A percentile compares a stretch with the other conserved stretches of the same genome.
These are phyloP conservation scores for silkworm (Bombyx mori) DNA, from an alignment of 1,140 invertebrate genomes.

Conservation along the genomic window DNA sequence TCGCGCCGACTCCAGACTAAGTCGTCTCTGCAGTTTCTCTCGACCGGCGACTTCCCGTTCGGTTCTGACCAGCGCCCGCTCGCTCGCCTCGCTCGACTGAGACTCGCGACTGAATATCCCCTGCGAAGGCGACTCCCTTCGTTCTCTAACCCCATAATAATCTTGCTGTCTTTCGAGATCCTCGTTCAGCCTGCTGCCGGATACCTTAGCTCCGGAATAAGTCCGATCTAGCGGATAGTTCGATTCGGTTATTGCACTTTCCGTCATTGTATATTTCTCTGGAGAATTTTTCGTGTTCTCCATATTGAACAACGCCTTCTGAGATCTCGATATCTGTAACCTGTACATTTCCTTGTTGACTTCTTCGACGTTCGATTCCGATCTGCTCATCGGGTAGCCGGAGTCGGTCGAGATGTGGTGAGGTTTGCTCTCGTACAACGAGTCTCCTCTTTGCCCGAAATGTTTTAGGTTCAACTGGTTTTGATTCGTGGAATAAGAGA, in stretches of 20 bases:
- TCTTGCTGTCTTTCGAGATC: constrained; percentile 61
- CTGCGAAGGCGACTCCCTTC: constrained; percentile 49
- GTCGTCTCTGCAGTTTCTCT: constrained; percentile 71
- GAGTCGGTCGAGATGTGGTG: constrained; percentile 61
- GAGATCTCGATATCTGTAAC: constrained; percentile 66
- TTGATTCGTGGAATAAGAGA: constrained; percentile 64
- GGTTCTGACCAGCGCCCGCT: constrained; percentile 30
- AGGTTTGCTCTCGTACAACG: constrained; percentile 59
- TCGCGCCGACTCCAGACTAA: constrained; percentile 80
- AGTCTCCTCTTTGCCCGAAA: constrained; percentile 62
- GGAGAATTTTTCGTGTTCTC: constrained; percentile 59
- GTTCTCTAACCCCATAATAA: constrained; percentile 45
- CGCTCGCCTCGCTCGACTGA: constrained; percentile 52
- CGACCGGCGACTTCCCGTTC: constrained; percentile 32
- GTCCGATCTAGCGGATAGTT: constrained; percentile 67
- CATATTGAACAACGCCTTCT: constrained; percentile 65
- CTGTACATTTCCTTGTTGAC: constrained; percentile 71
- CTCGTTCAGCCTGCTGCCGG: constrained; percentile 60
- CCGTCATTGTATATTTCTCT: constrained; percentile 54
- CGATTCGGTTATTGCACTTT: constrained; percentile 55
- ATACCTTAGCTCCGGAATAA: constrained; percentile 65
- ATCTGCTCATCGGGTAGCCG: constrained; percentile 58
- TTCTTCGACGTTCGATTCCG: constrained; percentile 67
- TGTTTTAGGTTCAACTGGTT: constrained; percentile 64
- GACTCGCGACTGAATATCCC: constrained; percentile 42